These are phyloP conservation scores for Morelia viridis DNA, from an alignment of 2,797 vertebrate species.

Conservation along the genomic window DNA sequence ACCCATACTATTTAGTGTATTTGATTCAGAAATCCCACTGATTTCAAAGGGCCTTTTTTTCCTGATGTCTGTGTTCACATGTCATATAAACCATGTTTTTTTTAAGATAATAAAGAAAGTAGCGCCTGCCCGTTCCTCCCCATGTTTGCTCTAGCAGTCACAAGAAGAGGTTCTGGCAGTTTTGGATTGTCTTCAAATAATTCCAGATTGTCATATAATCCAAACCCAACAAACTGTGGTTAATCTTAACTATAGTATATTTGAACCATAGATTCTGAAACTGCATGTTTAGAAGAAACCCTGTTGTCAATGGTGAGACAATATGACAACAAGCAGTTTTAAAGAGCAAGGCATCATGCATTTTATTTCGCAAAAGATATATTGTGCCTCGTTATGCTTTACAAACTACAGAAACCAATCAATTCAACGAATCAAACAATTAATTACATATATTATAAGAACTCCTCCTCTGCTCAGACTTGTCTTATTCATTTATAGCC, in stretches of 20 bases:
- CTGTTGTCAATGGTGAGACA: neutral
- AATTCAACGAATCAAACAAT: neutral
- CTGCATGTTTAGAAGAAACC: neutral
- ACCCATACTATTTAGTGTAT: neutral
- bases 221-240: neutral
- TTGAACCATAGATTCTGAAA: neutral
- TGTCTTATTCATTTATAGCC: constrained; percentile 27
- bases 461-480: neutral
- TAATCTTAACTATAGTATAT: neutral
- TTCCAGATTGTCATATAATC: neutral
- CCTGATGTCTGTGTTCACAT: neutral
- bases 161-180: neutral
- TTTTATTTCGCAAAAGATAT: neutral
- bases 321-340: neutral
- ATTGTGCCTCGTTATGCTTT: neutral
- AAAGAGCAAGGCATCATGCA: neutral
- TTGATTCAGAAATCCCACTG: neutral
- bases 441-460: constrained; percentile 17
- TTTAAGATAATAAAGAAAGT: neutral
- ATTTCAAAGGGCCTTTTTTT: neutral
- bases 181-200: neutral
- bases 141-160: neutral
- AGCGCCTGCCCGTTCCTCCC: neutral
- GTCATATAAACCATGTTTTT: neutral
- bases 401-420: neutral